A percentile compares a stretch with the other conserved stretches of the same genome.
Conservation (phyloP, 2,888 invertebrate genomes). For the Chromoteleia sp. region DNA sequence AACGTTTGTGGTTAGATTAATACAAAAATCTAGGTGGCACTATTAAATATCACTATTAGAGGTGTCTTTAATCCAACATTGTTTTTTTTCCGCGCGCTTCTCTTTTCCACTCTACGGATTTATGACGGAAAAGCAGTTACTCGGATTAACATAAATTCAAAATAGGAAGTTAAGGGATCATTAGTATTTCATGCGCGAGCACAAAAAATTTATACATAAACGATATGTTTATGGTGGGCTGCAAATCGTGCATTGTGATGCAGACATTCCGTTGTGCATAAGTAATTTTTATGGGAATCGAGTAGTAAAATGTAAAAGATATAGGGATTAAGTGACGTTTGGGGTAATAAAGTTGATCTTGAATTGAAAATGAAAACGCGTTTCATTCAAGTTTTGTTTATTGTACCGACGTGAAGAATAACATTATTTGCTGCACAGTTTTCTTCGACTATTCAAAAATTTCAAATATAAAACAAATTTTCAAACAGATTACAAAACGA, state of each 20-base stretch:
- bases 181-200: conserved; percentile 56
- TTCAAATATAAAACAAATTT: too few species aligned
- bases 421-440: too few species aligned
- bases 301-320: conserved; percentile 40
- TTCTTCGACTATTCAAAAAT: too few species aligned
- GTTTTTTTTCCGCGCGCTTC: conserved; percentile 36
- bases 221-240: conserved; percentile 59
- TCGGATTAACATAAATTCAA: conserved; percentile 45
- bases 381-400: too few species aligned
- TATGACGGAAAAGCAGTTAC: conserved; percentile 52
- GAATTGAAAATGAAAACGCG: neutral
- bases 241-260: conserved; percentile 65
- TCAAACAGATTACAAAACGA: too few species aligned
- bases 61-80: too few species aligned
- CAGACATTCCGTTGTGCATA: conserved; percentile 54
- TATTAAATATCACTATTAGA: too few species aligned
- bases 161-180: conserved; percentile 33
- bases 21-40: too few species aligned
- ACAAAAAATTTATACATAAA: conserved; percentile 44
- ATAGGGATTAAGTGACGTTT: conserved; percentile 19
- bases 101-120: conserved; percentile 9
- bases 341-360: neutral
- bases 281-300: conserved; percentile 57
- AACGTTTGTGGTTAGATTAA: too few species aligned
- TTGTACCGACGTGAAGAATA: too few species aligned